Base-by-base conservation (phyloP, 1,140 invertebrate species). In the Heliconius melpomene region DNA sequence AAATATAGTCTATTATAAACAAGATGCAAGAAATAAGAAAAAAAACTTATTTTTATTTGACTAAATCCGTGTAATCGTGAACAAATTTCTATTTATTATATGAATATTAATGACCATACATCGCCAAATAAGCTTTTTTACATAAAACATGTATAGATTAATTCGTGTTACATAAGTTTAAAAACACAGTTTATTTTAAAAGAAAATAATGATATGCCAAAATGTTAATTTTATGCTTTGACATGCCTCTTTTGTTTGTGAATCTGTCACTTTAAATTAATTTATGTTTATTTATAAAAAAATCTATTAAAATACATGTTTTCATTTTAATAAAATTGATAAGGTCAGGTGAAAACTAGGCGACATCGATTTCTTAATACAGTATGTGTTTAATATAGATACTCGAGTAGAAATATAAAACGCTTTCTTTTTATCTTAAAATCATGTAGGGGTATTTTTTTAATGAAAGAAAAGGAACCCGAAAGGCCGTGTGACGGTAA, bases 41-140 rank as follows among this genome's bases (percentile, higher is more conserved):
- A 52, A 52, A 66, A 26, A 26, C 11, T 26, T 29, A n/a, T 66
- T 66, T 60, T 66, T 16, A 16, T 66, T 13, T 29, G 57, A 2
- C 9, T 26, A 16, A 26, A 66, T 23, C 7, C 57, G 57, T 23
- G 11, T 46, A 46, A 29, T 66, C 8, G 16, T 13, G 11, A 66
- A 26, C 23, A 66, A 66, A 66, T 66, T 60, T 60, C 60, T 66
- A 29, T 66, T 66, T 29, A 66, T 26, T n/a, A 66, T 60, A 60
- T 26, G 13, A 26, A 66, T 66, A 66, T 66, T 66, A 29, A 66
- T 66, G 18, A 18, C 11, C 60, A 29, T 5, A 66, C 9, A 66
- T 29, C 11, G 13, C n/a, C 26, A 26, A 66, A 29, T 26, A 23
- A 16, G 11, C 18, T 52, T 66, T 60, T 60, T 66, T 26, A 66